phyloP scores from a whole-genome alignment of 2,888 invertebrate genomes.

The Cerceris ruficornis region DNA sequence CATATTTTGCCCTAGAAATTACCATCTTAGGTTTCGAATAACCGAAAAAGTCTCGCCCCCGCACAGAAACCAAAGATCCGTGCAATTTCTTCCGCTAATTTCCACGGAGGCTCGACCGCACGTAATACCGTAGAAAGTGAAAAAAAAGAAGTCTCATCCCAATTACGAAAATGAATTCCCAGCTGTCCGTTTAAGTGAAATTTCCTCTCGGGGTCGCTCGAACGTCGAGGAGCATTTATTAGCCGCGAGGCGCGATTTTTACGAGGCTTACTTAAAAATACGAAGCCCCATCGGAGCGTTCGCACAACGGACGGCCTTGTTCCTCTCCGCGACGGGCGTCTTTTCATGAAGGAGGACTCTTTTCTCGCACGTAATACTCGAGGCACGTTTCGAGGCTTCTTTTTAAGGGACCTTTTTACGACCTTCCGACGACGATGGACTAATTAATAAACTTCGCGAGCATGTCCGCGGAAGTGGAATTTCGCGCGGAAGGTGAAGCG shows the following conservation, averaged over 20 bases:
- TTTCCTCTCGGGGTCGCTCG: background rate
- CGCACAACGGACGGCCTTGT: slow-evolving; percentile 55
- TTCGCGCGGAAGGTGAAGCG: background rate
- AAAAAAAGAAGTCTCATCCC: background rate
- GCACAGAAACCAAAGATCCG: too few relatives aligned
- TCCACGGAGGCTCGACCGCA: too few relatives aligned
- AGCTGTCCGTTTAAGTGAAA: slow-evolving; percentile 18
- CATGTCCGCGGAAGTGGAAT: background rate
- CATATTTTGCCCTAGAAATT: too few relatives aligned
- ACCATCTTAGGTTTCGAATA: too few relatives aligned
- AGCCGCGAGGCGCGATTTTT: slow-evolving; percentile 42
- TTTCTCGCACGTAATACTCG: slow-evolving; percentile 23
- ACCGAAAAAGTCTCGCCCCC: too few relatives aligned
- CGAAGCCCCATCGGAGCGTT: slow-evolving; percentile 12
- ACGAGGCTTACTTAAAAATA: slow-evolving; percentile 50
- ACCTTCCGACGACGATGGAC: slow-evolving; percentile 39
- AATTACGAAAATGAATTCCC: slow-evolving; percentile 6
- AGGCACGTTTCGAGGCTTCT: slow-evolving; percentile 23
- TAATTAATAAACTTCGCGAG: slow-evolving; percentile 40
- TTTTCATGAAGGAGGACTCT: slow-evolving; percentile 50
- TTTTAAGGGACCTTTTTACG: slow-evolving; percentile 28
- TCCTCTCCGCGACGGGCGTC: slow-evolving; percentile 29
- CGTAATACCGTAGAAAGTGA: too few relatives aligned
- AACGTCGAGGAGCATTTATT: slow-evolving; percentile 30
- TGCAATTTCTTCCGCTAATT: too few relatives aligned